Base-by-base conservation (phyloP, 2,113 vertebrate genomes). In the Arizona elegans region DNA sequence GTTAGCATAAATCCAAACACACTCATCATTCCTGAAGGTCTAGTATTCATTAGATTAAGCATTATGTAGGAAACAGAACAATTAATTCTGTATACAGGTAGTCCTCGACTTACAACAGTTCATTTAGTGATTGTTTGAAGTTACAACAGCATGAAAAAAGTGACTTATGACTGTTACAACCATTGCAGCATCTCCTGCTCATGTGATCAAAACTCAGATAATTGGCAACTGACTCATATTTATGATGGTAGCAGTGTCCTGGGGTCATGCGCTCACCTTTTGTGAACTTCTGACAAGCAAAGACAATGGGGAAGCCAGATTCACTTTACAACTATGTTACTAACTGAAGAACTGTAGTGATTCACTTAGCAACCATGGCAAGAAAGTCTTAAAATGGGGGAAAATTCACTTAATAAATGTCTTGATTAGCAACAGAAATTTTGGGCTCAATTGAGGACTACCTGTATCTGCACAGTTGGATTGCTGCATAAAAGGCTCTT, bases 1-100 rank as follows among this genome's bases (percentile, higher is more conserved):
- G 90, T 90, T 58, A 58, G 33, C 11, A 29, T 50, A 90, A 86
- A 90, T 91, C 92, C 94, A 62, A 29, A 93, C 92, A 94, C 93
- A 17, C 0, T 91, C 0, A 8, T 29, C 93, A 90, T 2, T 86
- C 89, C 8, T 55, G 43, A 19, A 89, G 13, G 54, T 43, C 88
- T 88, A 58, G 19, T 8, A 54, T 59, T 58, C 7, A 90, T 56
- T 81, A 89, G 52, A 12, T 26, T 38, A 88, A 15, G 7, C n/a
- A 53, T 93, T 87, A 53, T 90, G 86, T 90, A 54, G 56, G 89
- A 54, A 90, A 90, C 21, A 26, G 55, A 3, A 19, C 50, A n/a
- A 8, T 33, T 38, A 12, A 92, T 52, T 12, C 86, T 23, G 6
- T 65, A 50, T 50, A 70, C 12, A 33, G 29, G 65, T 7, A 70